phyloP scores from a whole-genome alignment of 2,797 vertebrate genomes.

The Ibycter americanus region DNA sequence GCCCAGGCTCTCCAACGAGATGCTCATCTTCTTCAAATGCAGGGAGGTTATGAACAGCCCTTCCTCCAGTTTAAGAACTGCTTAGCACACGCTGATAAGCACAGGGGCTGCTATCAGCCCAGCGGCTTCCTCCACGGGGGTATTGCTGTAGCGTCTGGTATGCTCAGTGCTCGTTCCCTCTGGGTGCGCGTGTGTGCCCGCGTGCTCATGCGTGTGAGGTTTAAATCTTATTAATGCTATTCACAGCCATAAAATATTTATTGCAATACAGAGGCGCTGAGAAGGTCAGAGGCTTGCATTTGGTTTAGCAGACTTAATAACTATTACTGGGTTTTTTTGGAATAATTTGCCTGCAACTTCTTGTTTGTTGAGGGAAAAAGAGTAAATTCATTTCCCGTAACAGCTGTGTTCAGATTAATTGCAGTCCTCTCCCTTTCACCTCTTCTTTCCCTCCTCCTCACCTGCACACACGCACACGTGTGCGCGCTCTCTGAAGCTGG shows the following conservation, averaged over 20 bases:
- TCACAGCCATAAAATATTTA: neutral
- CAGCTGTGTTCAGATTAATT: neutral
- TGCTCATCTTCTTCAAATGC: neutral
- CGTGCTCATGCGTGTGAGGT: neutral
- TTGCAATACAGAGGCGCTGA: neutral
- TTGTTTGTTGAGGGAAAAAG: neutral
- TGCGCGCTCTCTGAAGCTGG: rapidly evolving
- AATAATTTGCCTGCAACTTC: neutral
- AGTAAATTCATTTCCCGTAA: neutral
- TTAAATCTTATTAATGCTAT: neutral
- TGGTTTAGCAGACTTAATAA: neutral
- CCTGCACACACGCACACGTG: neutral
- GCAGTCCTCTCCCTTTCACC: neutral
- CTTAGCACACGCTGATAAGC: neutral
- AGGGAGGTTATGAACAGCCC: neutral
- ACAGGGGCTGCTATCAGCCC: neutral
- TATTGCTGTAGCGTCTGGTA: neutral
- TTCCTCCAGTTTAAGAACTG: neutral
- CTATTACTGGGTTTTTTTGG: neutral
- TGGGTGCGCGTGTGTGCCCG: rapidly evolving
- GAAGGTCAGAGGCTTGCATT: neutral
- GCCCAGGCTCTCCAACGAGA: neutral
- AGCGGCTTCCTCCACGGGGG: rapidly evolving
- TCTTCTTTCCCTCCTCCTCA: neutral
- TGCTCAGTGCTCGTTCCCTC: neutral